Evolutionary conservation across 1,140 invertebrate species (phyloP), one percentile per base, ranked within the genome.

Genomic region (Drosophila saltans): DNA sequence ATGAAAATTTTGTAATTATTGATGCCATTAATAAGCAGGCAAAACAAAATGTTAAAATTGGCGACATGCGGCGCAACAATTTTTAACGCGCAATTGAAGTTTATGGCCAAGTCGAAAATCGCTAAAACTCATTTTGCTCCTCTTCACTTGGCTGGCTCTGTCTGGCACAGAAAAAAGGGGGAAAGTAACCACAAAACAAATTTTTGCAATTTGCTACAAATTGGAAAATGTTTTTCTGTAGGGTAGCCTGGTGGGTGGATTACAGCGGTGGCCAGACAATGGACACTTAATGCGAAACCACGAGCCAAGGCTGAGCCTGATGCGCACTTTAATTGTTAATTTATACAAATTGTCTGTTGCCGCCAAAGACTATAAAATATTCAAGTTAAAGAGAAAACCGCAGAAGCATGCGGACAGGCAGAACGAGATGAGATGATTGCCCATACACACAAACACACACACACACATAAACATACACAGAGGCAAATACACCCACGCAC

Each of bases 401-500:
- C 69, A 63, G 66, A 83, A 84, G 72, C 75, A 84, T 55, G 66
- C 48, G 63, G 40, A 56, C 61, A 30, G 21, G 26, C 57, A 33
- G 48, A 11, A 9, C 6, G 45, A 48, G 45, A 52, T 52, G 45
- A 52, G 45, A 52, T 52, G 45, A 52, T 52, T 52, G 45, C 45
- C 45, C 21, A 71, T 55, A 76, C 26, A 30, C 26, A 28, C 10
- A 39, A 10, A 43, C 39, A 60, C 59, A 62, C 48, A 63, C 68
- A 59, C 74, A 84, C 80, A 84, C 78, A 74, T 68, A 80, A 71
- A 84, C 11, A 16, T 8, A 24, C 26, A 28, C 5, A 24, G 11
- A 45, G 5, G 28, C 59, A 63, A 33, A 55, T 66, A 61, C 69
- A 81, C 75, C 78, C 75, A 75, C 72, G 78, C 72, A 85, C 16